Evolutionary conservation across 35 echinoderm and acorn worm genomes (phyloP).

Genomic region (Lytechinus pictus): DNA sequence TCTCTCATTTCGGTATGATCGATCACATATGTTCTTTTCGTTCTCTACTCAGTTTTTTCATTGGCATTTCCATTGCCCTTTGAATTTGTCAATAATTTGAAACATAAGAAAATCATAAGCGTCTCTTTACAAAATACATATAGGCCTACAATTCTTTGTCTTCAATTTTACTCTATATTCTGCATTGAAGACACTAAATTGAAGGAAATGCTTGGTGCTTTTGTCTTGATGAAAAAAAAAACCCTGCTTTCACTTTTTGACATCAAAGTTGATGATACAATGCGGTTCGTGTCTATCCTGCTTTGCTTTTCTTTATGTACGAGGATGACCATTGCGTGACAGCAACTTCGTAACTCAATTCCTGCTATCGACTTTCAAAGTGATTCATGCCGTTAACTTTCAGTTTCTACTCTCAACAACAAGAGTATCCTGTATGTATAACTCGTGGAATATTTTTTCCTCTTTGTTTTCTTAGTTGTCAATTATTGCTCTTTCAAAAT

Average conservation of each 20-base stretch:
- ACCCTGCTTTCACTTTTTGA: not conserved
- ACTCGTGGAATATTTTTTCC: no score
- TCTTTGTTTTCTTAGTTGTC: not conserved
- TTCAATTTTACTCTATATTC: not conserved
- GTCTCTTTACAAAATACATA: not conserved
- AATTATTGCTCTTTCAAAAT: not conserved
- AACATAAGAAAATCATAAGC: not conserved
- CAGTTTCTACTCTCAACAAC: conserved; percentile 12
- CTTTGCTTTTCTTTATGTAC: not conserved
- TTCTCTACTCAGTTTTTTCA: not conserved
- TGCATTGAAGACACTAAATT: no score
- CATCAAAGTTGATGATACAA: not conserved
- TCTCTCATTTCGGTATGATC: no score
- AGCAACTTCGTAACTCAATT: not conserved
- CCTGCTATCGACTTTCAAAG: not conserved
- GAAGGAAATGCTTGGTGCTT: not conserved
- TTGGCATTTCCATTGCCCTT: not conserved
- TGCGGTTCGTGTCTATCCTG: not conserved
- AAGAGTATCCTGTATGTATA: not conserved
- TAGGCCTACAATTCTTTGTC: not conserved
- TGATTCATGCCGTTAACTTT: not conserved
- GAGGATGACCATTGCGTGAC: not conserved
- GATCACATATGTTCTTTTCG: not conserved
- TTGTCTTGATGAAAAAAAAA: not conserved
- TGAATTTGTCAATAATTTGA: not conserved